Percentiles rank a stretch among this genome's conserved stretches.
Conservation (phyloP, 2,113 vertebrate genomes). For the Canis aureus region DNA sequence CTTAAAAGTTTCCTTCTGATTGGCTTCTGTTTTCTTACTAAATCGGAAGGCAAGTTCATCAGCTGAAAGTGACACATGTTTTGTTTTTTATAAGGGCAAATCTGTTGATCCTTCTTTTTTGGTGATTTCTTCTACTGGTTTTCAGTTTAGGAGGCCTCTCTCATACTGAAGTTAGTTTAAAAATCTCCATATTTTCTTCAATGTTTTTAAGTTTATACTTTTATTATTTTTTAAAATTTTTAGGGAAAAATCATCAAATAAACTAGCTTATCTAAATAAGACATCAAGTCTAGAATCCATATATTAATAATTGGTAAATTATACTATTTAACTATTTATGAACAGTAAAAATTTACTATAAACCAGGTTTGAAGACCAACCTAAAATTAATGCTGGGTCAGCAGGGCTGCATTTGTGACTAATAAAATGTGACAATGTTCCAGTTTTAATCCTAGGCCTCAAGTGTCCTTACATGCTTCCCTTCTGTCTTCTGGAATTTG, state of each 20-base stretch:
- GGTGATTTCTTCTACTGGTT: neutral
- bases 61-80: neutral
- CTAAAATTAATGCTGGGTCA: neutral
- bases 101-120: neutral
- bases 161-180: neutral
- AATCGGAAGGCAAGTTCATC: neutral
- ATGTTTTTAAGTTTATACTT: neutral
- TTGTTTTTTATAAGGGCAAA: neutral
- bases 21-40: neutral
- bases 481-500: neutral
- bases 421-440: accelerated
- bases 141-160: neutral
- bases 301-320: neutral
- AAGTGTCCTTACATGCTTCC: neutral
- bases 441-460: neutral
- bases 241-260: neutral
- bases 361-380: neutral
- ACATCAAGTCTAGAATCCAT: neutral
- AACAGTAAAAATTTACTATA: neutral
- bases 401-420: neutral
- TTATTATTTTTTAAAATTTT: neutral
- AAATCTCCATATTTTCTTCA: neutral
- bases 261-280: neutral
- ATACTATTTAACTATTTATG: neutral
- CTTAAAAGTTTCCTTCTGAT: neutral